These are phyloP conservation scores for Rhinopomastus cyanomelas DNA, from an alignment of 2,113 vertebrate species.

Conservation along the genomic window DNA sequence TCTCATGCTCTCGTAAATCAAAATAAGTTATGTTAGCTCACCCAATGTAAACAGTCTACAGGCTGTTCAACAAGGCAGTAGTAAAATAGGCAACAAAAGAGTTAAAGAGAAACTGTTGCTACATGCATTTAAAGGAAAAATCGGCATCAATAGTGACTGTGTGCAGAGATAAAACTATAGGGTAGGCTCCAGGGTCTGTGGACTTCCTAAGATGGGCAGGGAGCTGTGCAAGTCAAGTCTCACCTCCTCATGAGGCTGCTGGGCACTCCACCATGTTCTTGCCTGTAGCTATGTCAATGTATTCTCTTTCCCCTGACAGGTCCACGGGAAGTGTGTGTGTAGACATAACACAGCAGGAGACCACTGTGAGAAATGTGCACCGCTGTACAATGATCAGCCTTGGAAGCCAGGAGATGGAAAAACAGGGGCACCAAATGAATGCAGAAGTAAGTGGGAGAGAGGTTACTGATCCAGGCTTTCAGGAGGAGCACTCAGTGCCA, in stretches of 20 bases:
- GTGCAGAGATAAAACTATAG: neutral
- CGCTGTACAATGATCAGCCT: constrained; percentile 82
- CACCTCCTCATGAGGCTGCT: neutral
- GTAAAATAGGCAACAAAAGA: neutral
- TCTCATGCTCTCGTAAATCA: neutral
- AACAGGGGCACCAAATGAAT: constrained; percentile 83
- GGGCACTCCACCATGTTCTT: neutral
- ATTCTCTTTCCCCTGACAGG: constrained; percentile 58
- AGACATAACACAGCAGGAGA: constrained; percentile 85
- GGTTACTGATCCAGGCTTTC: neutral
- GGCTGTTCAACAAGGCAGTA: neutral
- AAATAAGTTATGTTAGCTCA: neutral
- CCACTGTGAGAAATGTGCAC: constrained; percentile 86
- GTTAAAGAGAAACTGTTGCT: neutral
- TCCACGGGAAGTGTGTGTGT: constrained; percentile 83
- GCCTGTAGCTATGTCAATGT: neutral
- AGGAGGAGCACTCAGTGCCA: neutral
- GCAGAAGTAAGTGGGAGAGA: constrained; percentile 80
- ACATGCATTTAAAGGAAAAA: neutral
- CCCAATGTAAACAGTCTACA: neutral
- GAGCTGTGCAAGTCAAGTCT: neutral
- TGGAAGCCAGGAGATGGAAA: constrained; percentile 88
- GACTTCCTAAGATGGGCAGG: neutral
- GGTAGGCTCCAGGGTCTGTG: neutral
- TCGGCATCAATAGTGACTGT: neutral